These are phyloP conservation scores for Cataglyphis hispanica DNA, from an alignment of 1,140 invertebrate genomes.

Conservation along the genomic window DNA sequence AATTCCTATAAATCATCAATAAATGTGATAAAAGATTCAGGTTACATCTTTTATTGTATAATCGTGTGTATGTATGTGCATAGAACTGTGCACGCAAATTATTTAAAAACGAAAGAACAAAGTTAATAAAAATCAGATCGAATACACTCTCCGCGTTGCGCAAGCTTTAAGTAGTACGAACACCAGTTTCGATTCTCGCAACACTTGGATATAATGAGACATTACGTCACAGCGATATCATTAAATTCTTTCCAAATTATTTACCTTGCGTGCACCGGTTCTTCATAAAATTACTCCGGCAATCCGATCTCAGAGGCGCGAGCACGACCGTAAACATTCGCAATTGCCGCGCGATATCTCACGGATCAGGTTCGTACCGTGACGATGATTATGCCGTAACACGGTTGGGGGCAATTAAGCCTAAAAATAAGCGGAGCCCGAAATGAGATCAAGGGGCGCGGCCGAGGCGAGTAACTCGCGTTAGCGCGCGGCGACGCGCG, in stretches of 20 bases:
- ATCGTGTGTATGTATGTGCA: no score
- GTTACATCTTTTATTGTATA: constrained; percentile 9
- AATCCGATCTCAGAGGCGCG: constrained; percentile 33
- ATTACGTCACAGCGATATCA: constrained; percentile 39
- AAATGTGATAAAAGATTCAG: neutral
- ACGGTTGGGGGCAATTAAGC: constrained; percentile 76
- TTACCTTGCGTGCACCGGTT: constrained; percentile 29
- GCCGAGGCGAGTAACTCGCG: constrained; percentile 68
- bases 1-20: constrained; percentile 11
- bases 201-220: constrained; percentile 13
- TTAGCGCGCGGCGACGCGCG: constrained; percentile 10
- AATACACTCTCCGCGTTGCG: neutral
- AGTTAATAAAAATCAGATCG: constrained; percentile 33
- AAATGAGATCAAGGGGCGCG: constrained; percentile 64
- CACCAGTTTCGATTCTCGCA: constrained; percentile 19
- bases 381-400: constrained; percentile 75
- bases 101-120: neutral
- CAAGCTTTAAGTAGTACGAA: constrained; percentile 18
- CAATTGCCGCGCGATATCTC: constrained; percentile 60
- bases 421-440: constrained; percentile 73
- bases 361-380: constrained; percentile 41
- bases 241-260: constrained; percentile 44
- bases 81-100: neutral
- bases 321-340: constrained; percentile 41
- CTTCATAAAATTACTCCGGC: constrained; percentile 42